phyloP scores from a whole-genome alignment of 2,113 vertebrate genomes.

The Bujurquina vittata region DNA sequence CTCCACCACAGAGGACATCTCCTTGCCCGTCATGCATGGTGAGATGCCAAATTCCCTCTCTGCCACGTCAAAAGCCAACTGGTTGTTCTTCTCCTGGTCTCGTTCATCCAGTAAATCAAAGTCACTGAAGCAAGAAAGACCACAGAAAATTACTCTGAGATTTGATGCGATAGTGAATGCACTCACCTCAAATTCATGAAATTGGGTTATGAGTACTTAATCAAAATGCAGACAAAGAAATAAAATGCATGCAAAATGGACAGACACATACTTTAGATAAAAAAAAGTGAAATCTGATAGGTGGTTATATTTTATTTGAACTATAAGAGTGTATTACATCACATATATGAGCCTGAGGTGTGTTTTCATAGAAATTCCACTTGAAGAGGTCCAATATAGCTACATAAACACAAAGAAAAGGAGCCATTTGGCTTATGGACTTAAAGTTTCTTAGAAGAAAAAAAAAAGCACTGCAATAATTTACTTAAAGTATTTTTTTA shows the following conservation, averaged over 20 bases:
- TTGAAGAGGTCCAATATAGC: not conserved
- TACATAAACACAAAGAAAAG: too few relatives aligned
- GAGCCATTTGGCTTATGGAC: not conserved
- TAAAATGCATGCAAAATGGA: too few relatives aligned
- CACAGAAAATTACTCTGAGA: not conserved
- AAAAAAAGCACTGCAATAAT: not conserved
- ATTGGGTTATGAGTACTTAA: too few relatives aligned
- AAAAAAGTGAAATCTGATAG: too few relatives aligned
- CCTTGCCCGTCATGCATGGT: constrained; percentile 98
- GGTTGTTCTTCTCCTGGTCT: constrained; percentile 92
- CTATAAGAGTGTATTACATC: not conserved
- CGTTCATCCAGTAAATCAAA: constrained; percentile 93
- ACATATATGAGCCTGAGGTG: not conserved
- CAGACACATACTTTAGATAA: too few relatives aligned
- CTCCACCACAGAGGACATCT: constrained; percentile 95
- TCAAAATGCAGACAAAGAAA: too few relatives aligned
- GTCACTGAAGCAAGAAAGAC: constrained; percentile 80
- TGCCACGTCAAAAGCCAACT: constrained; percentile 92
- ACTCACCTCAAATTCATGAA: not conserved
- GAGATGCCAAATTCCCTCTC: constrained; percentile 96
- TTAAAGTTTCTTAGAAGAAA: not conserved
- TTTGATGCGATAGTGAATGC: not conserved
- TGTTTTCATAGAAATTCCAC: not conserved
- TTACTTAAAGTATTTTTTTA: too few relatives aligned
- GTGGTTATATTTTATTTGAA: not conserved